phyloP scores from a whole-genome alignment of 2,113 vertebrate genomes.

The Fregetta grallaria region DNA sequence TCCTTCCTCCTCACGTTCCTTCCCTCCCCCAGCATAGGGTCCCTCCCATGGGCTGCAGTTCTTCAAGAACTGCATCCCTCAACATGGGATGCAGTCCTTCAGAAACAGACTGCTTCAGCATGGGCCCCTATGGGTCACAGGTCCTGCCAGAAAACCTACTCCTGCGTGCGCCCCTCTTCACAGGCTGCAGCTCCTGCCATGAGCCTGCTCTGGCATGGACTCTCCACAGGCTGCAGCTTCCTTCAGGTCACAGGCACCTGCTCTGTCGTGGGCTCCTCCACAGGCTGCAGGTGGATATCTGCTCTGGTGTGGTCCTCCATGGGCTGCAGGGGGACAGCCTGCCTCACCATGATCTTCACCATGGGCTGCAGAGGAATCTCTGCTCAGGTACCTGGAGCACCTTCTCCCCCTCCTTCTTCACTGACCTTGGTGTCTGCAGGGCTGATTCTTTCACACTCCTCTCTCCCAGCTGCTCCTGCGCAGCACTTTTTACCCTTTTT shows the following conservation, averaged over 20 bases:
- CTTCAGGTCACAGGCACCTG: not conserved
- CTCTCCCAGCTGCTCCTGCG: not conserved
- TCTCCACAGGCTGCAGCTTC: not conserved
- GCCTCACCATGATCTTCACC: not conserved
- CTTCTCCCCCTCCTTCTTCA: not conserved
- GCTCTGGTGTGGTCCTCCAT: not conserved
- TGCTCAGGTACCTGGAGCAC: not conserved
- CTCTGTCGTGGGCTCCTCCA: fast-evolving
- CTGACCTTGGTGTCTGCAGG: not conserved
- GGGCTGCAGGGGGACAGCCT: not conserved
- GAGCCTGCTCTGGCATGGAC: fast-evolving
- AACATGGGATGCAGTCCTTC: not conserved
- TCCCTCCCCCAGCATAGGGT: not conserved
- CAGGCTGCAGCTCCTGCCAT: not conserved
- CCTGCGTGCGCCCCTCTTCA: not conserved
- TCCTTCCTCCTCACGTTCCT: not conserved
- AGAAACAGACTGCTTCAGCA: not conserved
- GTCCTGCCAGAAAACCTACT: not conserved
- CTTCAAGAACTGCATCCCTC: not conserved
- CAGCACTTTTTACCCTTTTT: not conserved
- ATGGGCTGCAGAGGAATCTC: not conserved
- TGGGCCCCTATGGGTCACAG: not conserved
- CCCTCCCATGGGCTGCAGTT: not conserved
- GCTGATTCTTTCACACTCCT: not conserved
- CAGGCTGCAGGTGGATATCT: not conserved